Evolutionary conservation across 2,888 invertebrate species (phyloP), one percentile per base, ranked within the genome.

Genomic region (Polyommatus iphigenia): DNA sequence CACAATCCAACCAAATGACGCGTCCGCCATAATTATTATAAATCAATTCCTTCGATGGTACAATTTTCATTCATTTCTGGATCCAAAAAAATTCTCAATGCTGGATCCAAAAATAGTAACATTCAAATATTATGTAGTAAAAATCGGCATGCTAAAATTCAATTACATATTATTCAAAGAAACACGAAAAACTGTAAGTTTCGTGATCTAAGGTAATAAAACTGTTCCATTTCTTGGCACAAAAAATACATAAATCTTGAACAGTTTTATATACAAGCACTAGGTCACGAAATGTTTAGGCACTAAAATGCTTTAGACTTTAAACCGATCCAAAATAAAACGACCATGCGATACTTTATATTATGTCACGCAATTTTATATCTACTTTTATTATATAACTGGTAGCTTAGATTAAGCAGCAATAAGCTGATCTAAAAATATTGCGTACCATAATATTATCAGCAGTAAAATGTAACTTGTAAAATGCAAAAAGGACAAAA

Each of bases 251-350:
- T 13, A 20, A 62, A n/a, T n/a, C n/a, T n/a, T n/a, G n/a, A 62
- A 62, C 62, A 62, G 62, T 24, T 62, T 8, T 20, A 8, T 62
- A 67, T 6, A 67, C 67, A 67, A 67, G 15, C 46, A 29, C 24
- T 29, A 75, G 29, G 54, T 75, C 29, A 50, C 75, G 75, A 75
- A 50, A 75, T 13, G 29, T 24, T 13, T 29, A 75, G 54, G 75
- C 50, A 72, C 41, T 72, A 72, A 54, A 75, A 75, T 54, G 75
- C 54, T 75, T 75, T 75, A 78, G 20, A 46, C 76, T 78, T 79
- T 71, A 85, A 84, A 85, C 81, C 81, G 80, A 67, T 59, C n/a
- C 57, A 76, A 24, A 54, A 2, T 75, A 5, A 24, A 29, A 29
- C 15, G 10, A 50, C n/a, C 54, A 75, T 50, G 73, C 50, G 54